A percentile compares a stretch with the other conserved stretches of the same genome.
Evolutionary conservation across 1,140 invertebrate species (phyloP).

Genomic region (Conopomorpha cramerella): DNA sequence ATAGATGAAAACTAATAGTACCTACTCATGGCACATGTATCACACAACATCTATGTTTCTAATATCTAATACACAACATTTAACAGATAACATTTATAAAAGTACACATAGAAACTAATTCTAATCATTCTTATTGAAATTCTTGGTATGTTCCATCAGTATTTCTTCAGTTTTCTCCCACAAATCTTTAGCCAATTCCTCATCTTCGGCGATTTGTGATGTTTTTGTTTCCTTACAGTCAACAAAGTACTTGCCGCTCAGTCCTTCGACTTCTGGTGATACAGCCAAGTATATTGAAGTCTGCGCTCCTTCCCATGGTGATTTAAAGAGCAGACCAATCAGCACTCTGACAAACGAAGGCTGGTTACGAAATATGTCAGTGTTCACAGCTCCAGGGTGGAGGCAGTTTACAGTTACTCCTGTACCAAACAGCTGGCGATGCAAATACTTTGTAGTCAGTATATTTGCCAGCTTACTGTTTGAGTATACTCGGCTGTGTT

Average conservation of each 20-base stretch:
- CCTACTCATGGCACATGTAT: too few species aligned
- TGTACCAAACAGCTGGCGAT: conserved; percentile 70
- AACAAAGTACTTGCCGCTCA: conserved; percentile 62
- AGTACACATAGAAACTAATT: too few species aligned
- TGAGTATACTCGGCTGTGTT: conserved; percentile 65
- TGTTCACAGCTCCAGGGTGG: conserved; percentile 63
- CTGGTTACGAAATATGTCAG: conserved; percentile 15
- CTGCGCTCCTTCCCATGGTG: conserved; percentile 55
- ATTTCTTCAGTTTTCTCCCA: conserved; percentile 32
- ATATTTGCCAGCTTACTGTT: conserved; percentile 87
- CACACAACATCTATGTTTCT: too few species aligned
- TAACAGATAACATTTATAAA: too few species aligned
- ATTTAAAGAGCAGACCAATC: conserved; percentile 9
- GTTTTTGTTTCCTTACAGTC: conserved; percentile 47
- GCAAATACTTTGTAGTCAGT: conserved; percentile 78
- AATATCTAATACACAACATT: too few species aligned
- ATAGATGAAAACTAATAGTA: too few species aligned
- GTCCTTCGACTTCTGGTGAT: conserved; percentile 42
- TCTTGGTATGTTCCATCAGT: conserved; percentile 10
- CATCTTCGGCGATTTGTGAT: conserved; percentile 19
- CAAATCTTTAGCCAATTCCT: conserved; percentile 25
- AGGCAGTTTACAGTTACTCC: conserved; percentile 77
- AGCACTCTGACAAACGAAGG: conserved; percentile 5
- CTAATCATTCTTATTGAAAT: too few species aligned
- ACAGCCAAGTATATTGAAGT: conserved; percentile 61